These are phyloP conservation scores for Microctonus hyperodae DNA, from an alignment of 2,888 invertebrate genomes.

Conservation along the genomic window DNA sequence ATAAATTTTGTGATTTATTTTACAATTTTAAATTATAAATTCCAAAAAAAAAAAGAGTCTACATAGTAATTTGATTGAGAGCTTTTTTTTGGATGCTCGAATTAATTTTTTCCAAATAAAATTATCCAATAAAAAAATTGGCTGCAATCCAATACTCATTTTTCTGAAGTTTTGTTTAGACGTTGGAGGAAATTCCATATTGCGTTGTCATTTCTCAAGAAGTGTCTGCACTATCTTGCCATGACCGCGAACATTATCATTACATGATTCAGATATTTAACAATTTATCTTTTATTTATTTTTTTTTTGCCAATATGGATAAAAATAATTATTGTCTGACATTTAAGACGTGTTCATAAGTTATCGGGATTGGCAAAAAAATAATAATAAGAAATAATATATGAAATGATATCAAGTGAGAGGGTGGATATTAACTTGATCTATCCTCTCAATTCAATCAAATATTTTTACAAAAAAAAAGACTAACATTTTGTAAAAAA, in stretches of 20 bases:
- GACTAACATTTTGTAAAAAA: not conserved
- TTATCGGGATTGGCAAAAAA: too few relatives aligned
- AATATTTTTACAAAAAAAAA: too few relatives aligned
- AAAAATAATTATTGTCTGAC: not conserved
- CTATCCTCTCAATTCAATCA: not conserved
- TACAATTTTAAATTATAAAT: too few relatives aligned
- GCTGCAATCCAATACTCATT: constrained; percentile 34
- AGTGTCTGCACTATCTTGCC: not conserved
- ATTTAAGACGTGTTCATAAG: not conserved
- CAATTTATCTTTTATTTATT: not conserved
- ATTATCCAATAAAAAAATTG: constrained; percentile 20
- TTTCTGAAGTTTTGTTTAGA: constrained; percentile 24
- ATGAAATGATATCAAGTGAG: not conserved
- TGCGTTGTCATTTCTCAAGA: not conserved
- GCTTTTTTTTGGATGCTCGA: too few relatives aligned
- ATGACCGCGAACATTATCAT: not conserved
- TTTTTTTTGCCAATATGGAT: not conserved
- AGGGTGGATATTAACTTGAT: not conserved
- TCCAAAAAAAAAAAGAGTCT: too few relatives aligned
- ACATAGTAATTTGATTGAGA: too few relatives aligned
- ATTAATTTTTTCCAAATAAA: constrained; percentile 28
- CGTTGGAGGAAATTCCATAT: constrained; percentile 22
- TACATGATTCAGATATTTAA: not conserved
- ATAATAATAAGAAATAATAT: too few relatives aligned
- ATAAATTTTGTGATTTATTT: too few relatives aligned